phyloP scores from a whole-genome alignment of 2,113 vertebrate genomes.

The Aspidoscelis tigris region DNA sequence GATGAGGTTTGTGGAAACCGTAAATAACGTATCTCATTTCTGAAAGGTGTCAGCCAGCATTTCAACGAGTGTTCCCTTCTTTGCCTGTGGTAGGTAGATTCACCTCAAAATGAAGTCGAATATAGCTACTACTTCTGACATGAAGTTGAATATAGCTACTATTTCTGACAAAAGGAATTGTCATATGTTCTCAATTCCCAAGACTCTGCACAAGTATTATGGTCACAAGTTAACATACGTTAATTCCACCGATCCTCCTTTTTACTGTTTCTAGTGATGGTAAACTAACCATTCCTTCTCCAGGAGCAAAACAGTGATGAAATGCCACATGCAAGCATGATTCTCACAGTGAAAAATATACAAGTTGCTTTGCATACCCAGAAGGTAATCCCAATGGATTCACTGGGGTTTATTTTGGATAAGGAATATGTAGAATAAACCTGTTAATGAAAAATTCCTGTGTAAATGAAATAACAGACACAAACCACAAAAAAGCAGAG shows the following conservation, averaged over 20 bases:
- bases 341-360: background rate
- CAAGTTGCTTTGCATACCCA: no score
- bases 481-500: no score
- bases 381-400: background rate
- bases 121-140: background rate
- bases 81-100: background rate
- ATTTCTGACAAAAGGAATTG: no score
- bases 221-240: no score
- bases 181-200: no score
- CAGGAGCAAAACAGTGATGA: background rate
- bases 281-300: background rate
- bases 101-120: no score
- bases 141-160: background rate
- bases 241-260: no score
- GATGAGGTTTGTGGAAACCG: no score
- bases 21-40: background rate
- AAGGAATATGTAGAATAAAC: background rate
- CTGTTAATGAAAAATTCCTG: background rate
- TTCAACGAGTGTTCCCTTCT: background rate
- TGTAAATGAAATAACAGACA: background rate
- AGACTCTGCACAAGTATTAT: no score
- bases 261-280: no score
- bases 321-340: background rate
- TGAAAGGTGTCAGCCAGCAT: background rate
- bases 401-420: background rate